A percentile compares a stretch with the other conserved stretches of the same genome.
Conservation (phyloP, 2,797 vertebrate genomes). For the Gila robusta region DNA sequence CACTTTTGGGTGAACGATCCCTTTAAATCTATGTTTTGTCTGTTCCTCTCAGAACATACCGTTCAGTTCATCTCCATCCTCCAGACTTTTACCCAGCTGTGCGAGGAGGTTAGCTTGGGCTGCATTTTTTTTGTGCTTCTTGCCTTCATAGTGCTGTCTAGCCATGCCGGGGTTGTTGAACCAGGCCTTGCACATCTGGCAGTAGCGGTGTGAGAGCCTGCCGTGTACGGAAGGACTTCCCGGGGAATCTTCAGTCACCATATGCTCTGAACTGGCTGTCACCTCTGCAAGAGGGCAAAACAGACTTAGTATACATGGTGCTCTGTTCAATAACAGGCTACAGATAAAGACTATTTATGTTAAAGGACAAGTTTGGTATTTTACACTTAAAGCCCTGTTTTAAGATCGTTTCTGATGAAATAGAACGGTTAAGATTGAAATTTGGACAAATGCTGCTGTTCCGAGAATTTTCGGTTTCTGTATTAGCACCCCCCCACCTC, state of each 20-base stretch:
- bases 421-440: no score
- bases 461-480: no score
- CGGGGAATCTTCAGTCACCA: slow-evolving; percentile 52
- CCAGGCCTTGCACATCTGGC: slow-evolving; percentile 84
- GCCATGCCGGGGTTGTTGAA: slow-evolving; percentile 88
- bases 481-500: no score
- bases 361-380: no score
- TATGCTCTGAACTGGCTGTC: slow-evolving; percentile 70
- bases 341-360: not conserved
- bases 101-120: slow-evolving; percentile 81
- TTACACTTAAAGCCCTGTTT: no score
- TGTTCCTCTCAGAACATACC: slow-evolving; percentile 66
- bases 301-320: not conserved
- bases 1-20: not conserved
- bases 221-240: slow-evolving; percentile 68
- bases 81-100: slow-evolving; percentile 82
- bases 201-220: slow-evolving; percentile 80
- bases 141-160: slow-evolving; percentile 85
- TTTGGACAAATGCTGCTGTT: no score
- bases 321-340: not conserved
- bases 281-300: slow-evolving; percentile 65
- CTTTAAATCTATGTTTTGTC: not conserved
- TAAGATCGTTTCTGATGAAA: no score
- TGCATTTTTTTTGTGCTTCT: slow-evolving; percentile 87
- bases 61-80: slow-evolving; percentile 77